Evolutionary conservation across 2,888 invertebrate genomes (phyloP).

Genomic region (Pecten maximus): DNA sequence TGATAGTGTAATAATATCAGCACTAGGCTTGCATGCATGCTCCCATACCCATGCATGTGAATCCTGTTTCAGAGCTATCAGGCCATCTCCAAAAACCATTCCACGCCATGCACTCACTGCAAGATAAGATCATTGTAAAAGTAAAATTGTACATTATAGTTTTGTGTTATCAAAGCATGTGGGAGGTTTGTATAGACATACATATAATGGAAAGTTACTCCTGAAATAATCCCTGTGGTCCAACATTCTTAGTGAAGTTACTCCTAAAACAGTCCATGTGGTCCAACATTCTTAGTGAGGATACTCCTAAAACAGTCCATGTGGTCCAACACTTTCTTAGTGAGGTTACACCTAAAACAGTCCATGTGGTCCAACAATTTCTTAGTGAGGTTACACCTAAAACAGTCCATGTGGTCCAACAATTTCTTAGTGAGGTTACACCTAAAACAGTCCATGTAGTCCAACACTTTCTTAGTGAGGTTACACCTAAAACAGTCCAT

Average conservation of each 20-base stretch:
- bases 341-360: too few species aligned
- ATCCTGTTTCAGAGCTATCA: constrained; percentile 4
- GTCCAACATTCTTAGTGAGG: too few species aligned
- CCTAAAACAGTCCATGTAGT: too few species aligned
- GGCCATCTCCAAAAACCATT: background rate
- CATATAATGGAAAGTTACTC: background rate
- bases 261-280: too few species aligned
- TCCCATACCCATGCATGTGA: background rate
- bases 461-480: too few species aligned
- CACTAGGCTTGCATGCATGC: background rate
- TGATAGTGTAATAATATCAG: background rate
- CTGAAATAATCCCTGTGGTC: background rate
- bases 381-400: too few species aligned
- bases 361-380: too few species aligned
- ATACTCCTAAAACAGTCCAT: too few species aligned
- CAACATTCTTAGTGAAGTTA: background rate
- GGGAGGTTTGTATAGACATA: background rate
- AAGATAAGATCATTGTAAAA: background rate
- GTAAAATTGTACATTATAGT: background rate
- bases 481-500: too few species aligned
- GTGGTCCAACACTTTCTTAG: too few species aligned
- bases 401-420: too few species aligned
- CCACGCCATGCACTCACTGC: background rate
- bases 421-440: too few species aligned
- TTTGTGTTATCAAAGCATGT: background rate